These are phyloP conservation scores for Metellina segmentata DNA, from an alignment of 2,888 invertebrate species.

Conservation along the genomic window DNA sequence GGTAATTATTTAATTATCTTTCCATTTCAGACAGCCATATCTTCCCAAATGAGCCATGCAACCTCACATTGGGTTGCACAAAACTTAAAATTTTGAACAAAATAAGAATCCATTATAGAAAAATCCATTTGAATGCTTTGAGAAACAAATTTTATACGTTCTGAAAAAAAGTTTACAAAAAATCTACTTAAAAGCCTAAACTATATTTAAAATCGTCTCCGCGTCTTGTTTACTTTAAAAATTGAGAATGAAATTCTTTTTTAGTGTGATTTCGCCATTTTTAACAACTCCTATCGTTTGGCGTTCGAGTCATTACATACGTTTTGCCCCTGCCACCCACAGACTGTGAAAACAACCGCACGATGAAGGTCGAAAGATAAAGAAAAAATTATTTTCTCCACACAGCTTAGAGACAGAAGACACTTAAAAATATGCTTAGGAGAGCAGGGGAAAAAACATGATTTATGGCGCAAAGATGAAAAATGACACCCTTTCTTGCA, in stretches of 20 bases:
- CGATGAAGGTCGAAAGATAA: neutral
- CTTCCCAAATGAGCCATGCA: too few relatives aligned
- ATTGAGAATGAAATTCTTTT: neutral
- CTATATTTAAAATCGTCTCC: neutral
- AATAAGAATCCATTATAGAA: neutral
- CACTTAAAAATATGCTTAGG: conserved; percentile 54
- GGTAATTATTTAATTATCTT: too few relatives aligned
- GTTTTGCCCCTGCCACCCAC: conserved; percentile 5
- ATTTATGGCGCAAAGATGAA: conserved; percentile 71
- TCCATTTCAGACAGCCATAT: too few relatives aligned
- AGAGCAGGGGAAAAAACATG: conserved; percentile 41
- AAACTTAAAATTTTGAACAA: too few relatives aligned
- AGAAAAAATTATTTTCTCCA: conserved; percentile 23
- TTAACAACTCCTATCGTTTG: neutral
- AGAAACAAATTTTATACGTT: neutral
- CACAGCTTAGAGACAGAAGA: conserved; percentile 51
- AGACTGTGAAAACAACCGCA: conserved; percentile 2
- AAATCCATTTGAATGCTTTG: neutral
- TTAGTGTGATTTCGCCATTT: neutral
- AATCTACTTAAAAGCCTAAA: neutral
- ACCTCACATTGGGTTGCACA: too few relatives aligned
- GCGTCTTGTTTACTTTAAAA: neutral
- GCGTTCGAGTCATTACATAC: neutral
- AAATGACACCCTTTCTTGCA: conserved; percentile 62
- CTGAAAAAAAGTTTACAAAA: neutral